Percentiles rank a stretch among this genome's conserved stretches.
Conservation (phyloP, 2,797 vertebrate genomes). For the Hoplostethus mediterraneus region DNA sequence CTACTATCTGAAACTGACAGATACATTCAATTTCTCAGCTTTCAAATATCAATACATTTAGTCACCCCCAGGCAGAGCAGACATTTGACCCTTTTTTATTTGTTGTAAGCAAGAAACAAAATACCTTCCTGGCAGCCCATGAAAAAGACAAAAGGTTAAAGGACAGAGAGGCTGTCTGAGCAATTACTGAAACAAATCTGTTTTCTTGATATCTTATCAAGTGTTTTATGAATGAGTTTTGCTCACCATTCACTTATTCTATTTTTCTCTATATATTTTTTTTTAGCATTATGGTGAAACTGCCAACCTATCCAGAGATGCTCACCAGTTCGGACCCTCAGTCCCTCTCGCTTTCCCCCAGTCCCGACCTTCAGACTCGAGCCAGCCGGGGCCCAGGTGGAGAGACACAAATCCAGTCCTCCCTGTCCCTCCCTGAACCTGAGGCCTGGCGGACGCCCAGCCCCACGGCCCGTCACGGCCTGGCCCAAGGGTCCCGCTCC, state of each 20-base stretch:
- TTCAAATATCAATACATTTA: slow-evolving; percentile 12
- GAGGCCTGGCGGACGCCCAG: slow-evolving; percentile 85
- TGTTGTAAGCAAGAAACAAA: background rate
- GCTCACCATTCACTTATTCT: background rate
- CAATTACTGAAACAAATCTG: background rate
- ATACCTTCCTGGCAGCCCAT: background rate
- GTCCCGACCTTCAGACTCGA: slow-evolving; percentile 58
- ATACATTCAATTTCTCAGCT: slow-evolving; percentile 2
- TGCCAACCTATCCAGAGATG: slow-evolving; percentile 82
- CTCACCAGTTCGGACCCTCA: slow-evolving; percentile 82
- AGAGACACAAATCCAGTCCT: slow-evolving; percentile 73
- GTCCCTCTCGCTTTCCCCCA: slow-evolving; percentile 73
- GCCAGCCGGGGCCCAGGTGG: slow-evolving; percentile 37
- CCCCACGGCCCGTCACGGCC: slow-evolving; percentile 67
- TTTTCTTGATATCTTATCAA: background rate
- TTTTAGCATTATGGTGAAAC: slow-evolving; percentile 87
- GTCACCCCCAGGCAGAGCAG: background rate
- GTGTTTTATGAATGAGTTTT: slow-evolving; percentile 24
- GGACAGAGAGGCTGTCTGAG: background rate
- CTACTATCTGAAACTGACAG: background rate
- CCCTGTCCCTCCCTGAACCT: slow-evolving; percentile 88
- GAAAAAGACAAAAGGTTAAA: background rate
- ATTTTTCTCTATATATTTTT: slow-evolving; percentile 15
- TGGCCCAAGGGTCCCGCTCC: slow-evolving; percentile 84
- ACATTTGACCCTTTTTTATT: slow-evolving; percentile 3